Evolutionary conservation across 2,113 vertebrate species (phyloP).

Genomic region (Eolophus roseicapilla): DNA sequence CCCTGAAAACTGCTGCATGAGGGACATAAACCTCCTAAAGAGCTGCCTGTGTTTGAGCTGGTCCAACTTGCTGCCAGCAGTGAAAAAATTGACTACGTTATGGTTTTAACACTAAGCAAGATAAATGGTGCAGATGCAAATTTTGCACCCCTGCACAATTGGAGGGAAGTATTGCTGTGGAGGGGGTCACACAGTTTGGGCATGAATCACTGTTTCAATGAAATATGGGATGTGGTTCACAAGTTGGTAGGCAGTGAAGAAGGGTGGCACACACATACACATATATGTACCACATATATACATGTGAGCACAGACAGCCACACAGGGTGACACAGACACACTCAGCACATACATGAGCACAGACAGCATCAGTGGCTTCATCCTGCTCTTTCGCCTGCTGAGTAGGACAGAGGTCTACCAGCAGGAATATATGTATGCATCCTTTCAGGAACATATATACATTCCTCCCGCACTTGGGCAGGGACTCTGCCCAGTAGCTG

Average conservation of each 20-base stretch:
- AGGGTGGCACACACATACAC: no score
- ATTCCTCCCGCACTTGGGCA: neutral
- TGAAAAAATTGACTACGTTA: neutral
- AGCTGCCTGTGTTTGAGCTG: neutral
- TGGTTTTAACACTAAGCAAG: neutral
- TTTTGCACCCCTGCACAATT: neutral
- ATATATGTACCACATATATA: accelerated
- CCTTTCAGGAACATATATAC: neutral
- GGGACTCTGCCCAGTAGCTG: neutral
- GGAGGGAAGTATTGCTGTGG: neutral
- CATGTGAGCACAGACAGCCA: accelerated
- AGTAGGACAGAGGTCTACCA: neutral
- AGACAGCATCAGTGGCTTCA: neutral
- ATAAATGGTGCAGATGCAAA: neutral
- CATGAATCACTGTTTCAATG: neutral
- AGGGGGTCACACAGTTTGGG: neutral
- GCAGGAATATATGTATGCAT: neutral
- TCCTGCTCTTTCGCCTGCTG: neutral
- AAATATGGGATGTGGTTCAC: accelerated
- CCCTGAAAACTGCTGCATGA: accelerated
- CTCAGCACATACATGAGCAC: accelerated
- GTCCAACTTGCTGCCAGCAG: neutral
- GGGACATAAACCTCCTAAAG: neutral
- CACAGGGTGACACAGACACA: neutral
- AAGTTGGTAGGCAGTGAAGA: neutral